phyloP scores from a whole-genome alignment of 2,797 vertebrate species.

The Falco concolor region DNA sequence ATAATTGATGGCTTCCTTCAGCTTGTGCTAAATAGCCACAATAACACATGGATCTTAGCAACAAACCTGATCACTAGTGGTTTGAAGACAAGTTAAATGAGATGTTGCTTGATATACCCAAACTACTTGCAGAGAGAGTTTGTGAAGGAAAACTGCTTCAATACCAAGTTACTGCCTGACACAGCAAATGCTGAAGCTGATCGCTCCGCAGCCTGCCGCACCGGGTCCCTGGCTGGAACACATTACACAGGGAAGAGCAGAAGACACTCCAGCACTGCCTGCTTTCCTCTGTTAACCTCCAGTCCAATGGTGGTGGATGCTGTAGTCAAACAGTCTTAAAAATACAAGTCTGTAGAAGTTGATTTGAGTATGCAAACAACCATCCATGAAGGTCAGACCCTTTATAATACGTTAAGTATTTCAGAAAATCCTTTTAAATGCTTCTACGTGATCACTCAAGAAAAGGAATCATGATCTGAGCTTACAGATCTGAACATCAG shows the following conservation, averaged over 20 bases:
- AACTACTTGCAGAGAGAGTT: background rate
- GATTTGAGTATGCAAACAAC: background rate
- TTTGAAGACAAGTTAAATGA: background rate
- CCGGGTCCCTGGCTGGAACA: too few species aligned
- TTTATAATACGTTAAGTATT: background rate
- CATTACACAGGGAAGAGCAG: fast-evolving
- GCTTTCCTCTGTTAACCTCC: background rate
- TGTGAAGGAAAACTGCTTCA: background rate
- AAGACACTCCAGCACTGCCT: background rate
- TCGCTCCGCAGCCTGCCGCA: fast-evolving
- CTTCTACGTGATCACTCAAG: background rate
- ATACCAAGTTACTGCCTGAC: too few species aligned
- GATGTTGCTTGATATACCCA: background rate
- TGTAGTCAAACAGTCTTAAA: background rate
- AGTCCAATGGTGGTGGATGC: background rate
- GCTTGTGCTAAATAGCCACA: background rate
- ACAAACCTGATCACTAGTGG: background rate
- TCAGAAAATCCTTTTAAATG: background rate
- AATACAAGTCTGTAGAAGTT: background rate
- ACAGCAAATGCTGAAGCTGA: background rate
- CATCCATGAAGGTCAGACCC: background rate
- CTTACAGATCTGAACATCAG: background rate
- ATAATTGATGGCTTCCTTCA: background rate
- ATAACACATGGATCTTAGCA: background rate
- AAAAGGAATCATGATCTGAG: background rate